Evolutionary conservation across 2,888 invertebrate genomes (phyloP).

Genomic region (Ceraclea dissimilis): DNA sequence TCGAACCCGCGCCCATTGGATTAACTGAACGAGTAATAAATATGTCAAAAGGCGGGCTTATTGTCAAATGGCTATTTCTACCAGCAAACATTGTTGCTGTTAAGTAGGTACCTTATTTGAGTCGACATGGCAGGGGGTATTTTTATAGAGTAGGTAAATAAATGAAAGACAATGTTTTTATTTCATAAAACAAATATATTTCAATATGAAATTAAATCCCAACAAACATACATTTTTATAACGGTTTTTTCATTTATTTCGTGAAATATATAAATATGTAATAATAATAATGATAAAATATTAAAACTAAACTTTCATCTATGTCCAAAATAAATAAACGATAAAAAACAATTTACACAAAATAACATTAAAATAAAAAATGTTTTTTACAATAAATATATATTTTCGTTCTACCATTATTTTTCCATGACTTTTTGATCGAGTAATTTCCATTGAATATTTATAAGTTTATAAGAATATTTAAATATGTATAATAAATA

Average conservation of each 20-base stretch:
- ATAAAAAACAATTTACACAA: not conserved
- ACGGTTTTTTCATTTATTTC: conserved; percentile 30
- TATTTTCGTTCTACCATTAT: not conserved
- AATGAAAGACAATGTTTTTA: no score
- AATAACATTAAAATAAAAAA: not conserved
- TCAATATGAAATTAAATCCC: conserved; percentile 52
- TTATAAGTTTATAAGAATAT: not conserved
- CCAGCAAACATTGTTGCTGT: no score
- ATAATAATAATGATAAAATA: not conserved
- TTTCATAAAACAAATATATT: conserved; percentile 50
- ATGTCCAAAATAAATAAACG: not conserved
- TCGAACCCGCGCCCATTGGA: no score
- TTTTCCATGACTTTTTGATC: no score
- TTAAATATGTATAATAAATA: not conserved
- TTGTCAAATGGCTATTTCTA: no score
- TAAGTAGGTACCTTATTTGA: no score
- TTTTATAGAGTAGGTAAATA: no score
- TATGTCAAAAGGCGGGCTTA: no score
- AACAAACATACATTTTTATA: conserved; percentile 49
- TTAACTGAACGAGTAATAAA: no score
- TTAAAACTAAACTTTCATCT: not conserved
- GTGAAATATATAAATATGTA: conserved; percentile 9
- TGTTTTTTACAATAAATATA: not conserved
- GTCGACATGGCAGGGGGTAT: no score
- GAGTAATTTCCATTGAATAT: no score